Evolutionary conservation across 2,113 vertebrate species (phyloP).

Genomic region (Rana temporaria): DNA sequence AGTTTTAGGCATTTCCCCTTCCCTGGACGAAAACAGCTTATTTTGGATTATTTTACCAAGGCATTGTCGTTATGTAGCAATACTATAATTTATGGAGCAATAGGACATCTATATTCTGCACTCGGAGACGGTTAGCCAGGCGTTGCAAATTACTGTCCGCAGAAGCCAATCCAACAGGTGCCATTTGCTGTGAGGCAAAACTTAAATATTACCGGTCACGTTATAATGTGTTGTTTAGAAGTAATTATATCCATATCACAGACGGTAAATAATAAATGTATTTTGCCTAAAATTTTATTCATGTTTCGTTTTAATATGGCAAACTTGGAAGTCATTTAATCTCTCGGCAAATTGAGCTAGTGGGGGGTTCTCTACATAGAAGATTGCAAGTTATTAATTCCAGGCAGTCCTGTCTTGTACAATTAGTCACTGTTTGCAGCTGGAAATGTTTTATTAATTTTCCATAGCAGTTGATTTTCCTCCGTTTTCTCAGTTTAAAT

Average conservation of each 20-base stretch:
- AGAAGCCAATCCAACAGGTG: slow-evolving; percentile 50
- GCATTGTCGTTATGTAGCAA: background rate
- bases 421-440: slow-evolving; percentile 92
- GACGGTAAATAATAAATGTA: slow-evolving; percentile 93
- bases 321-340: slow-evolving; percentile 93
- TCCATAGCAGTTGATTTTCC: slow-evolving; percentile 84
- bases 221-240: slow-evolving; percentile 84
- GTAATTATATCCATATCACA: slow-evolving; percentile 95
- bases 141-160: background rate
- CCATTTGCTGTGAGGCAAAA: slow-evolving; percentile 66
- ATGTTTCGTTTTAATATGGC: slow-evolving; percentile 91
- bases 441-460: slow-evolving; percentile 90
- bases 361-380: slow-evolving; percentile 86
- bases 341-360: slow-evolving; percentile 90
- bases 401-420: slow-evolving; percentile 85
- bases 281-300: slow-evolving; percentile 83
- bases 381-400: slow-evolving; percentile 90
- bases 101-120: background rate
- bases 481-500: slow-evolving; percentile 86
- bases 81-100: slow-evolving; percentile 16
- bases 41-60: slow-evolving; percentile 7
- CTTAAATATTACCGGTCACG: slow-evolving; percentile 84
- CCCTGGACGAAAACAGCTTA: background rate
- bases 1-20: too few relatives aligned
- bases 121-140: background rate